Conservation (phyloP, 2,888 invertebrate genomes). For the Platycnemis pennipes region DNA sequence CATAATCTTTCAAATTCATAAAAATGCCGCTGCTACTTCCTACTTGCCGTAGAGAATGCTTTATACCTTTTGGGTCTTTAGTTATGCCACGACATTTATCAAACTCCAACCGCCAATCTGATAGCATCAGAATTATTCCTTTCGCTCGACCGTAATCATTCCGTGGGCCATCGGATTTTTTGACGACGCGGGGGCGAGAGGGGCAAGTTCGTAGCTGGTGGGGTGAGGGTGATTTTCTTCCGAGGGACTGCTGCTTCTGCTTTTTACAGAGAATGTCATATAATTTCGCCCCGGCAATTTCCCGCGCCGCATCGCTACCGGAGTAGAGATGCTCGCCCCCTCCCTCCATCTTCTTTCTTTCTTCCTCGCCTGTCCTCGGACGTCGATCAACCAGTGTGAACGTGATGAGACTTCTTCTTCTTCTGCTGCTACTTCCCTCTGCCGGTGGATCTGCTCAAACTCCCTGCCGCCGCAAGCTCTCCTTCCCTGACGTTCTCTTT, state of each 20-base stretch:
- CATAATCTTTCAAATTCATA: constrained; percentile 16
- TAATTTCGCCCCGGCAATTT: constrained; percentile 6
- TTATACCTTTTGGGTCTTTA: background rate
- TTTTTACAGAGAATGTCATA: background rate
- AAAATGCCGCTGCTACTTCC: background rate
- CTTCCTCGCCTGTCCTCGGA: constrained; percentile 30
- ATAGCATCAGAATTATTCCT: background rate
- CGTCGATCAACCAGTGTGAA: constrained; percentile 44
- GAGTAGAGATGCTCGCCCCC: background rate
- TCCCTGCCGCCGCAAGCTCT: background rate
- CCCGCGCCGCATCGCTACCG: constrained; percentile 40
- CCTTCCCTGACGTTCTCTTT: background rate
- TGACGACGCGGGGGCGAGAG: background rate
- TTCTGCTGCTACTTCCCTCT: background rate
- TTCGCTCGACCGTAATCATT: background rate
- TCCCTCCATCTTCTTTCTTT: background rate
- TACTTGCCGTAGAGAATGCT: background rate
- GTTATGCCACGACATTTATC: background rate
- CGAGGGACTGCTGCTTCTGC: background rate
- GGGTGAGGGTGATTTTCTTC: background rate
- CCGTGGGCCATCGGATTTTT: background rate
- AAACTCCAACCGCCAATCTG: background rate
- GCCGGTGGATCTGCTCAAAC: constrained; percentile 37
- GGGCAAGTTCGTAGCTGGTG: background rate
- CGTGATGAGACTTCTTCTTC: constrained; percentile 61